Evolutionary conservation across 2,113 vertebrate genomes (phyloP), one percentile per base, ranked within the genome.

Genomic region (Peromyscus polionotus): DNA sequence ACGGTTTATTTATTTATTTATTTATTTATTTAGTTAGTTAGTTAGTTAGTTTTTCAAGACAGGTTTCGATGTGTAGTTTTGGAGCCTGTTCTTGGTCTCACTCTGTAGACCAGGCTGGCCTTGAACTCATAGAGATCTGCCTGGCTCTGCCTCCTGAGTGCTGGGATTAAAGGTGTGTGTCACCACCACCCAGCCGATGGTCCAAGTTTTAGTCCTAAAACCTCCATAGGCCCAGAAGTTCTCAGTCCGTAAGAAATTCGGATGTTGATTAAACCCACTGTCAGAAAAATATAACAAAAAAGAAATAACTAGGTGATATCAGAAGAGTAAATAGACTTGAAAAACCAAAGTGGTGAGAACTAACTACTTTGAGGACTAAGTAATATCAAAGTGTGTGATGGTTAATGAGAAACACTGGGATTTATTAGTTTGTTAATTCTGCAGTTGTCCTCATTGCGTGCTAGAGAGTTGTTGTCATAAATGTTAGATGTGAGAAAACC

Each of bases 341-440:
- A 11, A 54, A 81, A 16, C 28, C 26, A 67, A 42, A 0, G 0
- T 8, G 16, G 1, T 0, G 3, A 84, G 24, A 16, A 61, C 20
- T 59, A 42, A 42, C 24, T 63, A 63, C 57, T 63, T 61, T 87
- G 57, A 73, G 1, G 24, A 8, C 36, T 33, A 51, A 26, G 45
- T 75, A 28, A 65, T 79, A 79, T 51, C 26, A 79, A 79, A 33
- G 1, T 51, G 42, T 48, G 6, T 31, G 42, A 81, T 59, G 31
- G 3, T 51, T 51, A 79, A 33, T 19, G 48, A 54, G 16, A 80
- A 80, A 36, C 48, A 57, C 4, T 80, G 48, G 48, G 48, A 79
- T n/a, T 20, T 84, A 88, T 73, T 89, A 19, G 16, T 59, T 67
- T 31, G 36, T 73, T 48, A 94, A 33, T 68, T 42, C 5, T 42